These are phyloP conservation scores for Scyliorhinus canicula DNA, from an alignment of 2,797 vertebrate genomes.

Conservation along the genomic window DNA sequence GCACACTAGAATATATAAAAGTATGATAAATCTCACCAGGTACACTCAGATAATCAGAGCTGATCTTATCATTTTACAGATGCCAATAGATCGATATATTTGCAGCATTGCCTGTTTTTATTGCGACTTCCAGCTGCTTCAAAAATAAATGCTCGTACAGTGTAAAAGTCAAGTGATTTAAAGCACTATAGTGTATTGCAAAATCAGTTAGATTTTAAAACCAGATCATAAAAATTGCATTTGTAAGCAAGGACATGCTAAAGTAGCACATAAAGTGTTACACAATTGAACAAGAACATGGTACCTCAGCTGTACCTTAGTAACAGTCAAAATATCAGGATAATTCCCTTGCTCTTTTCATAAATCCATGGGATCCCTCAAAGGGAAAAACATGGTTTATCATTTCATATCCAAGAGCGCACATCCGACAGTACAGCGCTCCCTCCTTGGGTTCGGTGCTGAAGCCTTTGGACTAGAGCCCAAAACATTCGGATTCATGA, in stretches of 20 bases:
- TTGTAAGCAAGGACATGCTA: not conserved
- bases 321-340: not conserved
- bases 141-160: not conserved
- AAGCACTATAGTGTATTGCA: not conserved
- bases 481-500: too few relatives aligned
- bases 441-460: not conserved
- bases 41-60: not conserved
- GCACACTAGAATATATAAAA: not conserved
- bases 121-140: not conserved
- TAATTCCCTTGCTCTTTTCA: not conserved
- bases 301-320: too few relatives aligned
- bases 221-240: not conserved
- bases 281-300: not conserved
- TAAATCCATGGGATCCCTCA: not conserved
- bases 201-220: not conserved
- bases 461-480: not conserved
- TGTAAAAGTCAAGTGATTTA: slow-evolving; percentile 7
- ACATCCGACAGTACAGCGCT: not conserved
- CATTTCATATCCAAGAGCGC: not conserved
- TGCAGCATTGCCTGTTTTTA: not conserved
- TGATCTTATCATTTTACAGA: not conserved
- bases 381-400: not conserved
- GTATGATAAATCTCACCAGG: not conserved
- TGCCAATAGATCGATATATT: not conserved
- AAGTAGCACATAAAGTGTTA: not conserved